phyloP scores from a whole-genome alignment of 2,888 invertebrate genomes.

The Sthenelais limicola region DNA sequence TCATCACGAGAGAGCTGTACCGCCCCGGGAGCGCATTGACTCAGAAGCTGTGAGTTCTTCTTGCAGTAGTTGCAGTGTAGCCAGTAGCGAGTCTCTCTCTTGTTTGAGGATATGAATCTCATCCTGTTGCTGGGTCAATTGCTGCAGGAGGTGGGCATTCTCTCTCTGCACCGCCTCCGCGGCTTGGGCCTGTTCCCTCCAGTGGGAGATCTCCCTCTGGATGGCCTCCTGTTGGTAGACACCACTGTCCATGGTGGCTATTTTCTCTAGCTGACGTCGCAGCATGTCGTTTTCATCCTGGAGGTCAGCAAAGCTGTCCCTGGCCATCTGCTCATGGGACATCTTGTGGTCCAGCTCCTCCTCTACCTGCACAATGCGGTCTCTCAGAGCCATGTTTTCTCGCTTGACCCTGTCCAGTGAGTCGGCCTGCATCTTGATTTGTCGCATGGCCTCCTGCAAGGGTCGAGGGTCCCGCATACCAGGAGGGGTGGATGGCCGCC shows the following conservation, averaged over 20 bases:
- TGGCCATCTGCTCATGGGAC: constrained; percentile 7
- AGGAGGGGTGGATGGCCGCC: constrained; percentile 10
- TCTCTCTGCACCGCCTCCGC: constrained; percentile 34
- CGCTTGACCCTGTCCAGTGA: constrained; percentile 7
- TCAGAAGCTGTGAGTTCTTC: constrained; percentile 47
- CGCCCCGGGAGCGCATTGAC: constrained; percentile 33
- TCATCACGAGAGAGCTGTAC: constrained; percentile 10
- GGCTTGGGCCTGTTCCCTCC: constrained; percentile 20
- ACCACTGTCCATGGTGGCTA: constrained; percentile 41
- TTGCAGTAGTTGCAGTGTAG: constrained; percentile 46
- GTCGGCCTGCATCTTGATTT: constrained; percentile 13
- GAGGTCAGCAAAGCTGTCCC: not conserved
- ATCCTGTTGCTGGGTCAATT: constrained; percentile 40
- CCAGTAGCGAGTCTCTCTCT: constrained; percentile 47
- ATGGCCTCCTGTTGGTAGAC: not conserved
- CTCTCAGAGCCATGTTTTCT: constrained; percentile 19
- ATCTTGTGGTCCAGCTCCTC: constrained; percentile 29
- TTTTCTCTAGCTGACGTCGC: constrained; percentile 48
- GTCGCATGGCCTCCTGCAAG: constrained; percentile 20
- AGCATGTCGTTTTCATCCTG: constrained; percentile 47
- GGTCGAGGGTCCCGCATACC: constrained; percentile 9
- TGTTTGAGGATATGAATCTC: constrained; percentile 40
- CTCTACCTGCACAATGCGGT: constrained; percentile 29
- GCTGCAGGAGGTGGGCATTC: constrained; percentile 35
- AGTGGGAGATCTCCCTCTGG: constrained; percentile 37